Percentiles rank a stretch among this genome's conserved stretches.
Conservation (phyloP, 30 jellyfish, hydroid and myxozoan species). For the Clytia hemisphaerica region DNA sequence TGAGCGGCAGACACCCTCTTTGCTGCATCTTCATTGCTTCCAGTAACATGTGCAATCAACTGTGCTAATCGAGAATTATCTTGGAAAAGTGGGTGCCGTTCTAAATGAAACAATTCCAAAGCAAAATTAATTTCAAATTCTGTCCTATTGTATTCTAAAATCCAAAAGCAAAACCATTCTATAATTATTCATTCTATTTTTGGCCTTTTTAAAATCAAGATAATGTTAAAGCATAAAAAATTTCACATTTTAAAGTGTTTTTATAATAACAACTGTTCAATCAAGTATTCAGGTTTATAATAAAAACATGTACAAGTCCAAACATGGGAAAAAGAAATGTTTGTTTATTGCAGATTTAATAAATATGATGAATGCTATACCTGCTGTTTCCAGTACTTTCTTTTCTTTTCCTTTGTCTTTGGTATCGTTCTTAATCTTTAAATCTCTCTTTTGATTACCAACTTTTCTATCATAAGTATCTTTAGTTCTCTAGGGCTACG, state of each 20-base stretch:
- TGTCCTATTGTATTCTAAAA: neutral
- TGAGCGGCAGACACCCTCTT: conserved; percentile 55
- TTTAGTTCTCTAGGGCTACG: conserved; percentile 23
- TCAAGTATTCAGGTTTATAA: no score
- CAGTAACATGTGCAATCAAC: conserved; percentile 67
- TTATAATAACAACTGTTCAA: no score
- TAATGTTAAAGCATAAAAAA: neutral
- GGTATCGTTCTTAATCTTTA: neutral
- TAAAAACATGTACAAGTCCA: no score
- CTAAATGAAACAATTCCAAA: conserved; percentile 34
- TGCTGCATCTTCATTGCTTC: conserved; percentile 41
- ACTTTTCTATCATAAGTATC: neutral
- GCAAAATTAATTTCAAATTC: neutral
- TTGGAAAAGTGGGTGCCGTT: conserved; percentile 71
- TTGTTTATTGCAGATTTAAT: neutral
- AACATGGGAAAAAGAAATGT: neutral
- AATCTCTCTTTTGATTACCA: neutral
- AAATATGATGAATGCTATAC: neutral
- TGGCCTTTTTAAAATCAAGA: neutral
- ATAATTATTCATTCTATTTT: neutral
- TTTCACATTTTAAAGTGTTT: neutral
- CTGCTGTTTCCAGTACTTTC: conserved; percentile 5
- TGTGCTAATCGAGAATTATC: conserved; percentile 79
- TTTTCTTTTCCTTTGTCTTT: conserved; percentile 8
- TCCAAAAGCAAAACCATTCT: no score